phyloP scores from a whole-genome alignment of 1,140 invertebrate species.

The Platyura marginata region DNA sequence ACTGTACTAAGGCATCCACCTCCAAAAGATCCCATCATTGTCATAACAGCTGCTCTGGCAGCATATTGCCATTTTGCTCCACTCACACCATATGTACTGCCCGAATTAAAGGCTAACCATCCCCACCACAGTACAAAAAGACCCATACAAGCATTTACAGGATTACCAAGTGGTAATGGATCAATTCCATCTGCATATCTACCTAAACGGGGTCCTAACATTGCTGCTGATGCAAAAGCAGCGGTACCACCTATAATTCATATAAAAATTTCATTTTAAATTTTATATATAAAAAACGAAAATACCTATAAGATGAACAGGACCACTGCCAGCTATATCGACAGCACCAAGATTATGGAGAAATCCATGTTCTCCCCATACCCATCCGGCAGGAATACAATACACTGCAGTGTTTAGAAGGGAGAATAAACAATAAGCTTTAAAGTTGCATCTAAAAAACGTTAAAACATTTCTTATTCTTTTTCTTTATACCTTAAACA shows the following conservation, averaged over 20 bases:
- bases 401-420: slow-evolving; percentile 80
- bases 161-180: slow-evolving; percentile 64
- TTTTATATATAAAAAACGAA: neutral
- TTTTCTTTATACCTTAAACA: too few relatives aligned
- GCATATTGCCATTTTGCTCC: slow-evolving; percentile 55
- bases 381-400: slow-evolving; percentile 58
- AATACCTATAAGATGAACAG: slow-evolving; percentile 73
- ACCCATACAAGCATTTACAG: slow-evolving; percentile 80
- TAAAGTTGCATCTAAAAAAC: slow-evolving; percentile 76
- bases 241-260: slow-evolving; percentile 21
- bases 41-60: slow-evolving; percentile 72
- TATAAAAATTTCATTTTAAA: neutral
- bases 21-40: slow-evolving; percentile 74
- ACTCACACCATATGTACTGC: slow-evolving; percentile 62
- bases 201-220: slow-evolving; percentile 77
- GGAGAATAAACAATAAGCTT: slow-evolving; percentile 79
- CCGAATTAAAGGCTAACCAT: slow-evolving; percentile 86
- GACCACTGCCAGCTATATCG: slow-evolving; percentile 81
- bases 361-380: slow-evolving; percentile 73
- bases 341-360: slow-evolving; percentile 61
- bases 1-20: slow-evolving; percentile 59
- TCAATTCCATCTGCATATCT: slow-evolving; percentile 59
- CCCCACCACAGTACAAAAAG: slow-evolving; percentile 89
- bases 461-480: too few relatives aligned
- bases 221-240: slow-evolving; percentile 72